Conservation (phyloP, 2,888 invertebrate genomes). For the Aleiodes testaceus region DNA sequence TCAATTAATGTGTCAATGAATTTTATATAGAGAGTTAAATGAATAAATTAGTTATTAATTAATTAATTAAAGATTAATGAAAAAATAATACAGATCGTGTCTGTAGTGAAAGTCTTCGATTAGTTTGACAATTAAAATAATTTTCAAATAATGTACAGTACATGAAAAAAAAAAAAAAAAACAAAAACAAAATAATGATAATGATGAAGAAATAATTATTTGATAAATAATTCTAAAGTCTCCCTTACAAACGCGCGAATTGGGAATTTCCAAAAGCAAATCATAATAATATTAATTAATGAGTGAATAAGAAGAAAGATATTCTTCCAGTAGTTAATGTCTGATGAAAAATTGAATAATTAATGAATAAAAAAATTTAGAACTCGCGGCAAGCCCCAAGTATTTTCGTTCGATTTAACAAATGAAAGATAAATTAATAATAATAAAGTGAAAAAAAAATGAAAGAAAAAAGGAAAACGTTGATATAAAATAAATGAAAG, state of each 20-base stretch:
- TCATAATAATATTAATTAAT: background rate
- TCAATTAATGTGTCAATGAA: conserved; percentile 27
- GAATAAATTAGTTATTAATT: conserved; percentile 21
- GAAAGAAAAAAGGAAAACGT: background rate
- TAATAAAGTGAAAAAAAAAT: conserved; percentile 4
- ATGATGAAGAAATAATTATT: conserved; percentile 2
- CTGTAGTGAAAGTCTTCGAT: conserved; percentile 31
- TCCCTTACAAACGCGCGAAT: too few species aligned
- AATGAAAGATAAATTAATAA: conserved; percentile 37
- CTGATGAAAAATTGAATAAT: conserved; percentile 2
- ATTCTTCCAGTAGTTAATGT: conserved; percentile 11
- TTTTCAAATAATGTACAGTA: conserved; percentile 22
- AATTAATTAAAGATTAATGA: too few species aligned
- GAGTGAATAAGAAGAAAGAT: background rate
- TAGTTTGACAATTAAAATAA: conserved; percentile 25
- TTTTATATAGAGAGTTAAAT: conserved; percentile 27
- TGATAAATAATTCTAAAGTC: too few species aligned
- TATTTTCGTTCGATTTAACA: conserved; percentile 48
- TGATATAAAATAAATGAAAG: background rate
- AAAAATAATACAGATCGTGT: conserved; percentile 21
- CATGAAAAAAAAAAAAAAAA: conserved; percentile 9
- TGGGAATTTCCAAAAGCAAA: background rate
- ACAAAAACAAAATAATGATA: background rate
- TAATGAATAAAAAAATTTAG: background rate
- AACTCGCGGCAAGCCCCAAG: conserved; percentile 46